These are phyloP conservation scores for Propithecus coquereli DNA, from an alignment of 2,113 vertebrate genomes.

Conservation along the genomic window DNA sequence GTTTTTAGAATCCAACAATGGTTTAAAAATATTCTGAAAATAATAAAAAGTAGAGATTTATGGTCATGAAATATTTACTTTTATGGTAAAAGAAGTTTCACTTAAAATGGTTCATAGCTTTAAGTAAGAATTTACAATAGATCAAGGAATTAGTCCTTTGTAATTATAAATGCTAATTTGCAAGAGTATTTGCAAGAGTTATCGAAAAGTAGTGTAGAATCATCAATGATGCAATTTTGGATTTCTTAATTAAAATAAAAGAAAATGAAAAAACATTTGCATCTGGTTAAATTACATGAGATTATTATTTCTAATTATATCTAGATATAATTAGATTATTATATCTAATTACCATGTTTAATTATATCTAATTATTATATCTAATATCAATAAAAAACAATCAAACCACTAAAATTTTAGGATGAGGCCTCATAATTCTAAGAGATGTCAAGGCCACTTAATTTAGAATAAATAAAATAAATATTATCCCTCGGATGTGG, in stretches of 20 bases:
- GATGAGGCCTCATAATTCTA: background rate
- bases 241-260: background rate
- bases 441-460: background rate
- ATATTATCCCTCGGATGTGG: background rate
- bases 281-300: background rate
- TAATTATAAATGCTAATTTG: background rate
- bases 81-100: background rate
- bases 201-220: background rate
- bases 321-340: too few relatives aligned
- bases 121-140: background rate
- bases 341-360: too few relatives aligned
- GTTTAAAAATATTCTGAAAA: background rate
- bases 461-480: conserved; percentile 13
- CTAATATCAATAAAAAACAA: background rate
- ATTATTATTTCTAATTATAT: background rate
- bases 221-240: background rate
- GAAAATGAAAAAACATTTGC: background rate
- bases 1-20: background rate
- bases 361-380: too few relatives aligned
- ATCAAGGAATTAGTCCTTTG: background rate
- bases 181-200: background rate
- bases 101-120: background rate
- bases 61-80: background rate
- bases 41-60: background rate
- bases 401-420: background rate